Base-by-base conservation (phyloP, 2,797 vertebrate genomes). In the Zenarchopterus dispar region DNA sequence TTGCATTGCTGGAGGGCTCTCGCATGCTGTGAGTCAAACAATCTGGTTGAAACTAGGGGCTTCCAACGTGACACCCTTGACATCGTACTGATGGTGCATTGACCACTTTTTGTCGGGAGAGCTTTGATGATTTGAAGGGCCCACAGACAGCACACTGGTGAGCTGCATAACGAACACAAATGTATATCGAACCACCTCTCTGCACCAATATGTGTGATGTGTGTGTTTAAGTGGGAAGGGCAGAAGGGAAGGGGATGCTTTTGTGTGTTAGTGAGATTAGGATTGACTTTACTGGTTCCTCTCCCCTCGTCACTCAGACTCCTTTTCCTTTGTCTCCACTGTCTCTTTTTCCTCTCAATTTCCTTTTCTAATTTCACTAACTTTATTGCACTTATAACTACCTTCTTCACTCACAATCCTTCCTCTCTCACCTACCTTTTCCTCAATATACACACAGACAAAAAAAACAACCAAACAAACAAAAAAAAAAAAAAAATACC, bases 241-340 rank as follows among this genome's bases (percentile, higher is more conserved):
- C 68, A 58, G 61, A 23, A 62, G 73, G 66, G 78, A 84, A 77
- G 80, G 75, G 74, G 83, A 57, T 59, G 45, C 49, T 61, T 68
- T 73, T 70, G 74, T 77, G 73, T 64, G 80, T 91, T 88, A 90
- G 90, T 80, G 56, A 77, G 80, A 90, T 91, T 92, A 90, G 64
- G 70, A 89, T 87, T 44, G 77, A 90, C 78, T 77, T 81, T 61
- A 60, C 67, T 56, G 73, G 77, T 66, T 77, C 65, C 28, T 57
- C 60, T 73, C 56, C 18, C 17, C 15, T 76, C 60, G 17, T 54
- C 56, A 42, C 19, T 75, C 52, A 45, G 52, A 24, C 60, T 75
- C 43, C 45, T 9, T 13, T 51, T 23, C 16, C 22, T 28, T n/a
- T 41, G 19, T 43, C 41, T 28, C 19, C 44, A 50, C 51, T 19